Conservation (phyloP, 2,888 invertebrate genomes). For the Drosophila rubida region DNA sequence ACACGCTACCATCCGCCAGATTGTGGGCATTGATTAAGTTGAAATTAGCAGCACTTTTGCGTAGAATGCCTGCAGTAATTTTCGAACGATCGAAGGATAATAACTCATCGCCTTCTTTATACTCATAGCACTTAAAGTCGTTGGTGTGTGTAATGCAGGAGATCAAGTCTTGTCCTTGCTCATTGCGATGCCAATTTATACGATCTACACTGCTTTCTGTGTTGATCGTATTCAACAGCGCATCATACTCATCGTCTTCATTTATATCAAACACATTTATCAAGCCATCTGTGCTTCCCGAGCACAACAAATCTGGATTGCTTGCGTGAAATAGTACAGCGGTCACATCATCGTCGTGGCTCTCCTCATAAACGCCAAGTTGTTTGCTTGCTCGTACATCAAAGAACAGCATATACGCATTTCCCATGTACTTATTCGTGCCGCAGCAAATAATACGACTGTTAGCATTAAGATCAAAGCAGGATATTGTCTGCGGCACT, state of each 20-base stretch:
- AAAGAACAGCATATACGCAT: constrained; percentile 92
- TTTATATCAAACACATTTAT: constrained; percentile 93
- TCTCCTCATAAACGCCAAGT: constrained; percentile 93
- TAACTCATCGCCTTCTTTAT: constrained; percentile 87
- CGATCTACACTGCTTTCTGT: constrained; percentile 91
- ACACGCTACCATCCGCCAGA: constrained; percentile 85
- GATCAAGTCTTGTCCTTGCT: constrained; percentile 85
- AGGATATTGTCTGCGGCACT: constrained; percentile 87
- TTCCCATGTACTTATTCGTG: constrained; percentile 89
- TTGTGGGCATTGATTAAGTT: constrained; percentile 88
- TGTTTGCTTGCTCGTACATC: constrained; percentile 88
- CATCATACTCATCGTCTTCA: constrained; percentile 91
- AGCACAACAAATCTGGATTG: constrained; percentile 88
- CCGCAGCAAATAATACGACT: constrained; percentile 91
- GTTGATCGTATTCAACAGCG: constrained; percentile 91
- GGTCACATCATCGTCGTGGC: constrained; percentile 92
- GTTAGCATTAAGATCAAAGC: constrained; percentile 91
- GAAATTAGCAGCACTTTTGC: constrained; percentile 87
- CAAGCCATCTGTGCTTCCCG: constrained; percentile 93
- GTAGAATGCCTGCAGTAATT: constrained; percentile 87
- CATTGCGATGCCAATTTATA: constrained; percentile 86
- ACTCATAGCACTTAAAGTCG: constrained; percentile 89
- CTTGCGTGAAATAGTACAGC: constrained; percentile 90
- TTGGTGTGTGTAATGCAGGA: constrained; percentile 90
- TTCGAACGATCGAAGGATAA: constrained; percentile 86